Evolutionary conservation across 2,888 invertebrate species (phyloP).

Genomic region (Drosophila villosipedis): DNA sequence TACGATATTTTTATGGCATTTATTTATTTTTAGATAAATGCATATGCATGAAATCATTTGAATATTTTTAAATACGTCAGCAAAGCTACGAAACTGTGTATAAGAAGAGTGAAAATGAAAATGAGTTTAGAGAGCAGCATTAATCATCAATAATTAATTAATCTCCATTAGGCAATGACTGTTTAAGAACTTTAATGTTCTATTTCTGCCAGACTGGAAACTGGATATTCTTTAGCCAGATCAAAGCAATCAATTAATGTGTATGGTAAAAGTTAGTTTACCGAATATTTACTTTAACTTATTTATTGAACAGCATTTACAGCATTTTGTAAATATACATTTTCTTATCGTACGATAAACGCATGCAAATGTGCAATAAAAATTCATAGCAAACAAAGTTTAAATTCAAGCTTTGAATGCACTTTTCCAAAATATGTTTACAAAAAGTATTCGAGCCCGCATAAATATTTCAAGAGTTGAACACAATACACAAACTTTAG

Average conservation of each 20-base stretch:
- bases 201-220: neutral
- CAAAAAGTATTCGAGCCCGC: slow-evolving; percentile 11
- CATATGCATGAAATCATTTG: neutral
- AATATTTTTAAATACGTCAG: neutral
- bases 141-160: slow-evolving; percentile 1
- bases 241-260: neutral
- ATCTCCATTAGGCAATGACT: neutral
- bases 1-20: neutral
- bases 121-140: neutral
- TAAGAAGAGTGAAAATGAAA: neutral
- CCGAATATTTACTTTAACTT: no score
- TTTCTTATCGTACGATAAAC: neutral
- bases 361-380: neutral
- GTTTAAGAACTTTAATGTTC: neutral
- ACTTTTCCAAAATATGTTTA: neutral
- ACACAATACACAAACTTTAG: neutral
- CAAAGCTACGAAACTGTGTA: neutral
- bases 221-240: neutral
- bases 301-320: neutral
- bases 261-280: neutral
- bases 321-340: neutral
- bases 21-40: slow-evolving; percentile 1
- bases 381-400: neutral
- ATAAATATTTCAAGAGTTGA: slow-evolving; percentile 16
- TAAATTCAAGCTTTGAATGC: neutral